phyloP scores from a whole-genome alignment of 2,797 vertebrate genomes.

The Phoeniculus purpureus region DNA sequence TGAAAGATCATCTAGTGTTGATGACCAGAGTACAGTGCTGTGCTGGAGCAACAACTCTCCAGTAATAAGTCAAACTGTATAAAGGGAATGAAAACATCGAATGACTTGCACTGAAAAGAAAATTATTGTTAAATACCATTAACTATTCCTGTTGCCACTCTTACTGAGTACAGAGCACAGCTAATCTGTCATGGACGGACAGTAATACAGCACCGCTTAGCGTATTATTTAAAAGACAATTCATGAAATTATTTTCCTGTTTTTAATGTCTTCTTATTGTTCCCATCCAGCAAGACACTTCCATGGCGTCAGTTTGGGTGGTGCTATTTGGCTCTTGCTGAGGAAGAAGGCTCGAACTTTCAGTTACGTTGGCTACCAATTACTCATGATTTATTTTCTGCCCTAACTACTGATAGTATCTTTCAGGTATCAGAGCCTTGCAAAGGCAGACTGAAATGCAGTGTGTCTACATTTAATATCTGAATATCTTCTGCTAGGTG shows the following conservation, averaged over 20 bases:
- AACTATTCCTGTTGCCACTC: background rate
- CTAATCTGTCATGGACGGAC: background rate
- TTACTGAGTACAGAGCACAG: background rate
- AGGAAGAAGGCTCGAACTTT: background rate
- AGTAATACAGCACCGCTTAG: background rate
- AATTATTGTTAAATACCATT: background rate
- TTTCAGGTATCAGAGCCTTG: background rate
- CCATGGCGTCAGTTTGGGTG: background rate
- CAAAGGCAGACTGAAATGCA: background rate
- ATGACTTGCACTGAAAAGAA: background rate
- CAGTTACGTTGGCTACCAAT: background rate
- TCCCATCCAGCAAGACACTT: background rate
- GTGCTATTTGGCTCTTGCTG: background rate
- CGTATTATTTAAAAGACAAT: background rate
- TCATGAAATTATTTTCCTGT: background rate
- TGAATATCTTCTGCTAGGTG: background rate
- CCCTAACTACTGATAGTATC: background rate
- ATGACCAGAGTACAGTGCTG: background rate
- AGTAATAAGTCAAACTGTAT: background rate
- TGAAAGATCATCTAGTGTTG: no score
- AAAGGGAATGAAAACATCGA: constrained; percentile 15
- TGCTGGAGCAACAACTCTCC: background rate
- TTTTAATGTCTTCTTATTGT: background rate
- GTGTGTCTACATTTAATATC: background rate
- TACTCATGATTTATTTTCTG: constrained; percentile 30